These are phyloP conservation scores for Erebia ligea DNA, from an alignment of 2,888 invertebrate genomes.

Conservation along the genomic window DNA sequence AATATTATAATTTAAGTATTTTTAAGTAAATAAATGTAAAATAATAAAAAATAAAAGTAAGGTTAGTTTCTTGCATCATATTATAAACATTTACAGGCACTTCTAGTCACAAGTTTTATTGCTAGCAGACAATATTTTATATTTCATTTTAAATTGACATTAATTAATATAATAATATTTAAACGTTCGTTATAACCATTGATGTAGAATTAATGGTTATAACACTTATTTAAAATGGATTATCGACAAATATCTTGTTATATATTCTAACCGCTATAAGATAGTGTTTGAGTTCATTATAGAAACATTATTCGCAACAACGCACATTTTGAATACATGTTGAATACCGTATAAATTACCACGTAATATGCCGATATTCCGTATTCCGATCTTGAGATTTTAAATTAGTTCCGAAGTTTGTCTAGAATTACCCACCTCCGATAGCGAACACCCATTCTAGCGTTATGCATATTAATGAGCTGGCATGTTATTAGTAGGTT, in stretches of 20 bases:
- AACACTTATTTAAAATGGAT: neutral
- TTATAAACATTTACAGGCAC: too few relatives aligned
- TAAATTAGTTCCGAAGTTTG: slow-evolving; percentile 76
- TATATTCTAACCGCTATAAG: slow-evolving; percentile 6
- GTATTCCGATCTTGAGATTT: slow-evolving; percentile 62
- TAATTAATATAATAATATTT: too few relatives aligned
- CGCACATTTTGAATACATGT: slow-evolving; percentile 30
- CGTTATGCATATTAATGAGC: slow-evolving; percentile 77
- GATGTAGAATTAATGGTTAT: too few relatives aligned
- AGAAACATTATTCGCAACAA: slow-evolving; percentile 33
- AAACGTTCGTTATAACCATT: too few relatives aligned
- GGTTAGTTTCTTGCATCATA: too few relatives aligned
- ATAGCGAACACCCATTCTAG: slow-evolving; percentile 67
- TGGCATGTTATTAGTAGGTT: slow-evolving; percentile 60
- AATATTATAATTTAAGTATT: too few relatives aligned
- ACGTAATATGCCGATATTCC: slow-evolving; percentile 40
- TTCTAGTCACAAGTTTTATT: too few relatives aligned
- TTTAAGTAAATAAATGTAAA: too few relatives aligned
- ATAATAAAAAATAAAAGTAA: too few relatives aligned
- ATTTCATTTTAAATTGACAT: too few relatives aligned
- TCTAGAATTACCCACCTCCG: slow-evolving; percentile 64
- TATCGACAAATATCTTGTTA: neutral
- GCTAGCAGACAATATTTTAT: too few relatives aligned
- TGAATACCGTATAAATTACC: slow-evolving; percentile 22
- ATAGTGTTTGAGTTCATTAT: slow-evolving; percentile 35